phyloP scores from a whole-genome alignment of 2,888 invertebrate genomes.

The Cepaea hortensis region DNA sequence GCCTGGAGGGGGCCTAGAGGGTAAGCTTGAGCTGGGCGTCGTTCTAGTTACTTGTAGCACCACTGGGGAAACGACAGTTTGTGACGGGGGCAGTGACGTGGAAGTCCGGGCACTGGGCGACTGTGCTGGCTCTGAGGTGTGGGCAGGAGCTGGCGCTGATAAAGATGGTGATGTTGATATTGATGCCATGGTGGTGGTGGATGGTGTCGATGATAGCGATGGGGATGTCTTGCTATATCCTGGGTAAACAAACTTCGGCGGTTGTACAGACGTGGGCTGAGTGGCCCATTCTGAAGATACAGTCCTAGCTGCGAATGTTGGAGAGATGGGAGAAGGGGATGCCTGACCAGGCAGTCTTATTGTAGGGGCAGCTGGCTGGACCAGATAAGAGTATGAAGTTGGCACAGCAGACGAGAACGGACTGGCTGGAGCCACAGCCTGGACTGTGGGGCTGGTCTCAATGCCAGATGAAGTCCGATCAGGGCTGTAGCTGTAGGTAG shows the following conservation, averaged over 20 bases:
- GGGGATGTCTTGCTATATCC: constrained; percentile 61
- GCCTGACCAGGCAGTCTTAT: constrained; percentile 40
- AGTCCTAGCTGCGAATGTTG: constrained; percentile 61
- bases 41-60: constrained; percentile 37
- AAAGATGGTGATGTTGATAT: constrained; percentile 37
- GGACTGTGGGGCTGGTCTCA: constrained; percentile 31
- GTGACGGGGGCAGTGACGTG: constrained; percentile 30
- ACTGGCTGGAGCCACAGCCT: constrained; percentile 28
- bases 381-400: constrained; percentile 58
- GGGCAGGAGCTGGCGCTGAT: constrained; percentile 35
- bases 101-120: constrained; percentile 28
- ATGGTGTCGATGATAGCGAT: constrained; percentile 24
- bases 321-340: constrained; percentile 56
- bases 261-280: constrained; percentile 66
- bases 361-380: constrained; percentile 48
- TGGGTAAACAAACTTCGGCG: constrained; percentile 72
- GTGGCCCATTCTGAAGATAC: constrained; percentile 69
- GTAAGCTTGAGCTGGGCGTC: constrained; percentile 4
- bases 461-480: constrained; percentile 16
- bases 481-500: constrained; percentile 40
- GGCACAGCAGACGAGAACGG: constrained; percentile 60
- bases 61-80: constrained; percentile 48
- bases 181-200: constrained; percentile 25
- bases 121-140: constrained; percentile 24
- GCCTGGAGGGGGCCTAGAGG: background rate